Evolutionary conservation across 64 coral and sea anemone genomes (phyloP).

Genomic region (Montipora capricornis): DNA sequence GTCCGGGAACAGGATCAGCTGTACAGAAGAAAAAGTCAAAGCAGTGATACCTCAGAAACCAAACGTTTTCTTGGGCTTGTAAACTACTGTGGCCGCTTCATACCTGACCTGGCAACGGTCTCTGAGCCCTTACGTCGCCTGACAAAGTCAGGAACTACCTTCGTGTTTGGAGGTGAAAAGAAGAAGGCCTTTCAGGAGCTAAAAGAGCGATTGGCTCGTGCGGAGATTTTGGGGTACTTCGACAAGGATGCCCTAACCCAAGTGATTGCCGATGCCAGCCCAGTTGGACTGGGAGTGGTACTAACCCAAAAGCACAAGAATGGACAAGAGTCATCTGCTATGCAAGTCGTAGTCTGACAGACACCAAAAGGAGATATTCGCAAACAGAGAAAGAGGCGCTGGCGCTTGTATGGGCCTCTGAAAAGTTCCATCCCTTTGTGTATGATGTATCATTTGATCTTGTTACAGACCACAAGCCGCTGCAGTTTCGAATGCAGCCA

Average conservation of each 20-base stretch:
- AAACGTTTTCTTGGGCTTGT: slow-evolving; percentile 5
- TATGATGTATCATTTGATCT: not conserved
- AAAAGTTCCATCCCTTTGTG: no score
- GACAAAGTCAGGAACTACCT: slow-evolving; percentile 4
- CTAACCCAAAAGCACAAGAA: no score
- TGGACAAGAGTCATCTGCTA: no score
- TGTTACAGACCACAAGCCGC: no score
- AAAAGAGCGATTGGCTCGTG: no score
- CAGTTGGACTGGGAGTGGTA: not conserved
- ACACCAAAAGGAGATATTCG: no score
- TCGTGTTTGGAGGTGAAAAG: slow-evolving; percentile 14
- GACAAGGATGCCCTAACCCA: not conserved
- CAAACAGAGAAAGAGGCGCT: no score
- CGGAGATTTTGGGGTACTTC: slow-evolving; percentile 15
- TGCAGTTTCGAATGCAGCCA: no score
- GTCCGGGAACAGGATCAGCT: not conserved
- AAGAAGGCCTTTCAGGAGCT: not conserved
- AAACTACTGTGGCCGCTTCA: slow-evolving; percentile 32
- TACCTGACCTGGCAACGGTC: slow-evolving; percentile 32
- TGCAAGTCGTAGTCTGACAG: no score
- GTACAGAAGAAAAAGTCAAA: slow-evolving; percentile 11
- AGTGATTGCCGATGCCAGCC: slow-evolving; percentile 42
- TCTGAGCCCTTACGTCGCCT: slow-evolving; percentile 4
- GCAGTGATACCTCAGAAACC: slow-evolving; percentile 7
- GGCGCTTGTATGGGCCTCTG: no score